A percentile compares a stretch with the other conserved stretches of the same genome.
These are phyloP conservation scores for Protomyctophum bolini DNA, from an alignment of 2,113 vertebrate genomes.

Conservation along the genomic window DNA sequence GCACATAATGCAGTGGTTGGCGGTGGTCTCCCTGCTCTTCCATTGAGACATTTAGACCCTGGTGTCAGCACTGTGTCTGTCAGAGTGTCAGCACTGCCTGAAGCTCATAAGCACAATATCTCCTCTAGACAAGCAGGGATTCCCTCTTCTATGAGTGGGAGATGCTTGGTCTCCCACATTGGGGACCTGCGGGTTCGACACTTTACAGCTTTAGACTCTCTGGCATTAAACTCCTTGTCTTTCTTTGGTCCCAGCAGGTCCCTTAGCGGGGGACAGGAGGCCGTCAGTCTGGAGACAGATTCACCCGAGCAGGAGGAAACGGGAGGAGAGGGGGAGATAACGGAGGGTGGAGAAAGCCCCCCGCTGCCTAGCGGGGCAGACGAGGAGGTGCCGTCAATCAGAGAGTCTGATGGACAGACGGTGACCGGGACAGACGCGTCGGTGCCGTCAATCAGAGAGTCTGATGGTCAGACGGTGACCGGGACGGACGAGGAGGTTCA, in stretches of 20 bases:
- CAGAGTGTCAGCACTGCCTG: too few species aligned
- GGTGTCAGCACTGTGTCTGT: too few species aligned
- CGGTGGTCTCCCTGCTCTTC: too few species aligned
- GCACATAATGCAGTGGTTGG: too few species aligned
- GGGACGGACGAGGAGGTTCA: too few species aligned
- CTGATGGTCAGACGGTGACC: too few species aligned
- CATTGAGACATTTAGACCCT: too few species aligned
- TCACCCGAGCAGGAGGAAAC: slow-evolving; percentile 29
- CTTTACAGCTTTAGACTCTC: neutral
- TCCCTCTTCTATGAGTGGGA: too few species aligned
- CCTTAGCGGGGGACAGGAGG: slow-evolving; percentile 11
- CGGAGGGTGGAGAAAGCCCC: slow-evolving; percentile 21
- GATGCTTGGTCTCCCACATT: too few species aligned
- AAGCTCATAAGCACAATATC: too few species aligned
- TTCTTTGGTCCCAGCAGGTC: slow-evolving; percentile 35
- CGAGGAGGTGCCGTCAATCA: slow-evolving; percentile 40
- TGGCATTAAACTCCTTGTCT: neutral
- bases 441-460: neutral
- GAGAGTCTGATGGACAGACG: slow-evolving; percentile 31
- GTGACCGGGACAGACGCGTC: slow-evolving; percentile 49
- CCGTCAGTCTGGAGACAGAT: neutral
- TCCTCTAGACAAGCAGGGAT: too few species aligned
- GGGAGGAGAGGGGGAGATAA: slow-evolving; percentile 4
- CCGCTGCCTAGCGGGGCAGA: slow-evolving; percentile 16
- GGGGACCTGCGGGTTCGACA: too few species aligned